phyloP scores from a whole-genome alignment of 2,888 invertebrate species.

The Lithophane semibrunnea region DNA sequence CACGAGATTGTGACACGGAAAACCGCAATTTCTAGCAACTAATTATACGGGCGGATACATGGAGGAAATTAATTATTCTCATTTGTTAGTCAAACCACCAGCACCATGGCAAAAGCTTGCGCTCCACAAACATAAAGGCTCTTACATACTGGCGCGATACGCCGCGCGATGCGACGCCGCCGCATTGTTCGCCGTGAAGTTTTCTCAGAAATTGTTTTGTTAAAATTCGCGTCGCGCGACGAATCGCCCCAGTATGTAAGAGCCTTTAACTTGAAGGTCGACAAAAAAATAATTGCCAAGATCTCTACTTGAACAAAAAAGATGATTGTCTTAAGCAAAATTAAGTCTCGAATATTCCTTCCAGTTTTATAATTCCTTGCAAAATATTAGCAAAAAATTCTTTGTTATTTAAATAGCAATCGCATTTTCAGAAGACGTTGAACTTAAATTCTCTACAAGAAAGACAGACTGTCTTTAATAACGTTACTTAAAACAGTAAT shows the following conservation, averaged over 20 bases:
- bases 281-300: constrained; percentile 39
- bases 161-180: no score
- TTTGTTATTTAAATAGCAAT: constrained; percentile 31
- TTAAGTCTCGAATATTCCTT: constrained; percentile 33
- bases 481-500: constrained; percentile 24
- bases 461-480: constrained; percentile 16
- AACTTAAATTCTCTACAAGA: constrained; percentile 19
- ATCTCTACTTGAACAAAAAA: constrained; percentile 41
- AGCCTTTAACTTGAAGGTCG: background rate
- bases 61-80: constrained; percentile 33
- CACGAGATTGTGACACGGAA: constrained; percentile 12
- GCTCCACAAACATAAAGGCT: constrained; percentile 8
- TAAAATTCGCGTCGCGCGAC: no score
- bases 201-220: no score
- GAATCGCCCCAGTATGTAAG: no score
- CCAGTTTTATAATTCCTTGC: constrained; percentile 14
- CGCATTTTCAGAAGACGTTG: constrained; percentile 35
- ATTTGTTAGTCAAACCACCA: constrained; percentile 19
- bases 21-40: constrained; percentile 5
- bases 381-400: constrained; percentile 40
- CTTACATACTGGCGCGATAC: no score
- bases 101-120: background rate
- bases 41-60: constrained; percentile 49
- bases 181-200: no score
- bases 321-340: constrained; percentile 30